Conservation (phyloP, 2,113 vertebrate genomes). For the Sporophila hypoxantha region DNA sequence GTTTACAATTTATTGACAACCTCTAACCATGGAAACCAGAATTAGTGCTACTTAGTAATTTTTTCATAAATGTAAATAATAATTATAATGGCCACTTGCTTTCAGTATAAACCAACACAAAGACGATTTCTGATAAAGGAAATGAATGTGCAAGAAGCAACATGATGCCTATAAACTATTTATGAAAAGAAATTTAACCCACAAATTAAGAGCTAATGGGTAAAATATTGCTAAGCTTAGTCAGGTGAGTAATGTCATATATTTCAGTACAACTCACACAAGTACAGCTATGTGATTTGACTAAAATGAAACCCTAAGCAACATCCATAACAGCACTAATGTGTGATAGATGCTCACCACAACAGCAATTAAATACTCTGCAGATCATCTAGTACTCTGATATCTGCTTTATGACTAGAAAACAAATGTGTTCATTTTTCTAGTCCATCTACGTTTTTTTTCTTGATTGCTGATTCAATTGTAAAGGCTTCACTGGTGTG, state of each 20-base stretch:
- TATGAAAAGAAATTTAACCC: conserved; percentile 44
- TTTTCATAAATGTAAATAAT: conserved; percentile 3
- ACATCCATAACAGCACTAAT: conserved; percentile 1
- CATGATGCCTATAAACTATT: conserved; percentile 39
- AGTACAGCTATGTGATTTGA: not conserved
- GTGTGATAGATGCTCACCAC: conserved; percentile 16
- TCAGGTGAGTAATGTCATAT: conserved; percentile 28
- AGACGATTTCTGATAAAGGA: conserved; percentile 27
- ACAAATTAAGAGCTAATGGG: conserved; percentile 50
- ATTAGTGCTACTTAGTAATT: conserved; percentile 10
- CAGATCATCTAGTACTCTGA: not conserved
- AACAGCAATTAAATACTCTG: conserved; percentile 11
- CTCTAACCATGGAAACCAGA: conserved; percentile 15
- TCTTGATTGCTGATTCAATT: not conserved
- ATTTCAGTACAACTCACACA: not conserved
- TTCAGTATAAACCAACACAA: conserved; percentile 31
- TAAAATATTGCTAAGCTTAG: conserved; percentile 34
- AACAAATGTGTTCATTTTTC: conserved; percentile 3
- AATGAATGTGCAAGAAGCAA: conserved; percentile 33
- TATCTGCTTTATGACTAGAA: conserved; percentile 18
- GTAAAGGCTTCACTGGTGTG: not conserved
- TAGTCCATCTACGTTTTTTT: not conserved
- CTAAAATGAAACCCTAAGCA: conserved; percentile 17
- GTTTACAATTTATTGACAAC: conserved; percentile 11
- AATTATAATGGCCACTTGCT: conserved; percentile 6